These are phyloP conservation scores for Julus scanicus DNA, from an alignment of 2,888 invertebrate species.

Conservation along the genomic window DNA sequence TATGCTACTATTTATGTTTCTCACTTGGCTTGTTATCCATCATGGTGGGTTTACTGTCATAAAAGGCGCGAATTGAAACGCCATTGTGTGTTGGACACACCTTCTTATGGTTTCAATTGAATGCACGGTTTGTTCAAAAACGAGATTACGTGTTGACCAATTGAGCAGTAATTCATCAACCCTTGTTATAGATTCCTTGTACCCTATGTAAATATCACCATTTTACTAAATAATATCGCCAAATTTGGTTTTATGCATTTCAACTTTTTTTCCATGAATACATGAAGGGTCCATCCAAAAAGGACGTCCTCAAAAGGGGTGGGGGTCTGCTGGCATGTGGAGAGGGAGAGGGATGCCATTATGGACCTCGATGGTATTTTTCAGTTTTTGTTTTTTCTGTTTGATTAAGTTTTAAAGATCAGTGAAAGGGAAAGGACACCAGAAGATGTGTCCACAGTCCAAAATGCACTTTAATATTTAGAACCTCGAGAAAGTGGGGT, in stretches of 20 bases:
- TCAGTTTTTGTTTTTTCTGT: too few relatives aligned
- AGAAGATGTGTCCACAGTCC: too few relatives aligned
- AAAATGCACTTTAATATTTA: too few relatives aligned
- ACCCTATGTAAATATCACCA: not conserved
- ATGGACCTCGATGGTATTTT: too few relatives aligned
- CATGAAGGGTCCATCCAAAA: too few relatives aligned
- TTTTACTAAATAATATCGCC: not conserved
- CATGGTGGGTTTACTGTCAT: conserved; percentile 10
- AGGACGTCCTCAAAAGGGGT: too few relatives aligned
- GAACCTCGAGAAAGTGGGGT: too few relatives aligned
- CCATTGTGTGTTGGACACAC: not conserved
- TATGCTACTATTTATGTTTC: not conserved
- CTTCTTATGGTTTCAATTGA: not conserved
- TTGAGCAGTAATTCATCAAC: not conserved
- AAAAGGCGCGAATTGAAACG: not conserved
- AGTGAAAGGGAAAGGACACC: too few relatives aligned
- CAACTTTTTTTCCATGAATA: too few relatives aligned
- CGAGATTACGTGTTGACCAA: conserved; percentile 5
- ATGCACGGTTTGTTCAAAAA: conserved; percentile 18
- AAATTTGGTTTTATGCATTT: not conserved
- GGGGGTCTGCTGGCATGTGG: too few relatives aligned
- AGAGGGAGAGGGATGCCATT: too few relatives aligned
- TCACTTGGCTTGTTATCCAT: not conserved
- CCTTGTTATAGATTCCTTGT: not conserved
- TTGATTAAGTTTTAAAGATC: too few relatives aligned